Conservation (phyloP, 2,888 invertebrate species). For the Tachystola acroxantha region DNA sequence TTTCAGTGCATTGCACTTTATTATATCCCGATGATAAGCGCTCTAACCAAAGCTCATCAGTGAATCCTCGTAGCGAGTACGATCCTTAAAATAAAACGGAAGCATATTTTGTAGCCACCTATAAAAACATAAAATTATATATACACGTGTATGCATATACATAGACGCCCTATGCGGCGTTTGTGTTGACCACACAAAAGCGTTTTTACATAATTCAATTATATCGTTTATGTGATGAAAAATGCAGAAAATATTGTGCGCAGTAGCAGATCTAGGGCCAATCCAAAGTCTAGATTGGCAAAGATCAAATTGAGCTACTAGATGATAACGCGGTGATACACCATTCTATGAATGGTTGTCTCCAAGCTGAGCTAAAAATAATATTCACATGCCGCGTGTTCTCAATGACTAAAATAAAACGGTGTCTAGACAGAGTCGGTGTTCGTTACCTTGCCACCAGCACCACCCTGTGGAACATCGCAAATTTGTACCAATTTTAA, state of each 20-base stretch:
- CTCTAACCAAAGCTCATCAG: no score
- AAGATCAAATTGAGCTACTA: conserved; percentile 24
- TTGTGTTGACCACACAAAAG: conserved; percentile 25
- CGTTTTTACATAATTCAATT: conserved; percentile 21
- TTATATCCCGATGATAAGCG: no score
- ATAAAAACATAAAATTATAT: conserved; percentile 22
- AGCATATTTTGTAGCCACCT: conserved; percentile 33
- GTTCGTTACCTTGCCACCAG: conserved; percentile 69
- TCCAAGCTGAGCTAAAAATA: conserved; percentile 46
- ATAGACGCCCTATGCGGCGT: conserved; percentile 16
- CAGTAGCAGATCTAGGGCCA: conserved; percentile 14
- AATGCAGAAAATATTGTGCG: conserved; percentile 14
- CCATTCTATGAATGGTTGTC: conserved; percentile 41
- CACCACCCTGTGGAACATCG: conserved; percentile 69
- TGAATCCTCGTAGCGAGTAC: no score
- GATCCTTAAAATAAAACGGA: no score
- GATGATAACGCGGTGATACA: conserved; percentile 25
- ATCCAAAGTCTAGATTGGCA: conserved; percentile 25
- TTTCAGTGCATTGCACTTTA: no score
- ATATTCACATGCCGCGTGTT: conserved; percentile 47
- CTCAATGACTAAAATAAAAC: conserved; percentile 41
- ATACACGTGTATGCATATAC: conserved; percentile 18
- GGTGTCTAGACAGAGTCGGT: conserved; percentile 27
- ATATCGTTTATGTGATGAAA: conserved; percentile 20
- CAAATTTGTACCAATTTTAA: conserved; percentile 30